Conservation (phyloP, 2,888 invertebrate genomes). For the Scaptomyza polygonia region DNA sequence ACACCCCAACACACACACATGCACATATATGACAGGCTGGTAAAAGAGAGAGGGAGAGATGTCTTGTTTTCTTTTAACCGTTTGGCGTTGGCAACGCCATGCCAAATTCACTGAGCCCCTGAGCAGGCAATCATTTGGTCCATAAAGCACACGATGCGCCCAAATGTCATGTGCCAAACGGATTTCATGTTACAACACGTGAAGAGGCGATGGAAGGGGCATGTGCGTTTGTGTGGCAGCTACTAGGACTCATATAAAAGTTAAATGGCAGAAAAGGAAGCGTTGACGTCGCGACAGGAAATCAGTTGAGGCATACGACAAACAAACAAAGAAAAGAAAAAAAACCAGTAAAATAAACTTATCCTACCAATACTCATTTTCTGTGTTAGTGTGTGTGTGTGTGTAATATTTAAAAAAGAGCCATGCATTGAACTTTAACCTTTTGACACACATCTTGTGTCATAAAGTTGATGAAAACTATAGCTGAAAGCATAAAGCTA, state of each 20-base stretch:
- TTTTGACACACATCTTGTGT: slow-evolving; percentile 31
- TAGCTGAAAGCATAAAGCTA: slow-evolving; percentile 42
- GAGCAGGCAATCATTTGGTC: slow-evolving; percentile 72
- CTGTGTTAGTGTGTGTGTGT: slow-evolving; percentile 7
- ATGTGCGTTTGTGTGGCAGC: background rate
- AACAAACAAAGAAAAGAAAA: slow-evolving; percentile 12
- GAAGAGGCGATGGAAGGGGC: slow-evolving; percentile 9
- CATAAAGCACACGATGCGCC: slow-evolving; percentile 72
- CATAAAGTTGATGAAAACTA: slow-evolving; percentile 57
- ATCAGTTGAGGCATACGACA: slow-evolving; percentile 54
- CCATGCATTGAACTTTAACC: slow-evolving; percentile 58
- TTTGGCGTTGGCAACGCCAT: slow-evolving; percentile 32
- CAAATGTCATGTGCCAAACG: slow-evolving; percentile 64
- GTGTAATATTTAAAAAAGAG: background rate
- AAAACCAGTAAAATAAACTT: slow-evolving; percentile 3
- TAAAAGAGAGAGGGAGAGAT: slow-evolving; percentile 36
- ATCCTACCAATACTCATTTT: background rate
- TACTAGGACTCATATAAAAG: slow-evolving; percentile 46
- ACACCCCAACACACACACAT: background rate
- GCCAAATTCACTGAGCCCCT: slow-evolving; percentile 57
- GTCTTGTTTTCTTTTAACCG: slow-evolving; percentile 46
- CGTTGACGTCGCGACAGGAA: slow-evolving; percentile 61
- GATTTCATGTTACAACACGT: slow-evolving; percentile 63
- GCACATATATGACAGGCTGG: slow-evolving; percentile 12
- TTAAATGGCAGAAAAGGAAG: slow-evolving; percentile 56